Conservation (phyloP, 2,888 invertebrate genomes). For the Rhynchonema sp. region DNA sequence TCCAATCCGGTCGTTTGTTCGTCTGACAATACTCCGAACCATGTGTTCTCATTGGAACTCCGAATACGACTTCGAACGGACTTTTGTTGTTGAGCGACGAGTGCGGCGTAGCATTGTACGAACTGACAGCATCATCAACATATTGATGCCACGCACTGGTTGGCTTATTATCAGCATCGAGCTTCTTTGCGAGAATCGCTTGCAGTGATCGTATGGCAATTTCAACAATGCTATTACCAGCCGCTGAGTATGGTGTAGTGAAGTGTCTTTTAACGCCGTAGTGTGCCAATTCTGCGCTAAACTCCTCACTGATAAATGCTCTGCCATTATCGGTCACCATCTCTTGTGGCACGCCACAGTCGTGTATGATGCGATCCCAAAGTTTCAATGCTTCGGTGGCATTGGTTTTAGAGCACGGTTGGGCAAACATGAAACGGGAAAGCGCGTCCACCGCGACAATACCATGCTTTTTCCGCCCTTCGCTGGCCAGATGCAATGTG, state of each 20-base stretch:
- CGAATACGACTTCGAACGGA: background rate
- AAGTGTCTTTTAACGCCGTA: background rate
- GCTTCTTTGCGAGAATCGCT: background rate
- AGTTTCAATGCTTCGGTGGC: background rate
- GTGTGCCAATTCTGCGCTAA: background rate
- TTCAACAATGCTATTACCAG: background rate
- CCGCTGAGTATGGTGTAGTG: background rate
- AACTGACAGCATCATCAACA: background rate
- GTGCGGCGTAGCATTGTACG: background rate
- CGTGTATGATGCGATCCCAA: background rate
- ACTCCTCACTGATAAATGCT: background rate
- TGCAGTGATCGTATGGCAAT: background rate
- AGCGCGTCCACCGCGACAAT: background rate
- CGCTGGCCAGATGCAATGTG: background rate
- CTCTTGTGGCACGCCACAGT: background rate
- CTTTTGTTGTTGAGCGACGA: background rate
- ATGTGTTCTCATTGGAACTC: background rate
- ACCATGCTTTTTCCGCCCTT: background rate
- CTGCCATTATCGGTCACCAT: background rate
- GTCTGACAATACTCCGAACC: background rate
- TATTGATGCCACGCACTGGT: background rate
- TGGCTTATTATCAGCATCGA: background rate
- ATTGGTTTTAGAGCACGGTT: background rate
- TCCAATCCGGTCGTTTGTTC: background rate
- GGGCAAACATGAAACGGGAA: background rate